A percentile compares a stretch with the other conserved stretches of the same genome.
These are phyloP conservation scores for Aix galericulata DNA, from an alignment of 2,113 vertebrate species.

Conservation along the genomic window DNA sequence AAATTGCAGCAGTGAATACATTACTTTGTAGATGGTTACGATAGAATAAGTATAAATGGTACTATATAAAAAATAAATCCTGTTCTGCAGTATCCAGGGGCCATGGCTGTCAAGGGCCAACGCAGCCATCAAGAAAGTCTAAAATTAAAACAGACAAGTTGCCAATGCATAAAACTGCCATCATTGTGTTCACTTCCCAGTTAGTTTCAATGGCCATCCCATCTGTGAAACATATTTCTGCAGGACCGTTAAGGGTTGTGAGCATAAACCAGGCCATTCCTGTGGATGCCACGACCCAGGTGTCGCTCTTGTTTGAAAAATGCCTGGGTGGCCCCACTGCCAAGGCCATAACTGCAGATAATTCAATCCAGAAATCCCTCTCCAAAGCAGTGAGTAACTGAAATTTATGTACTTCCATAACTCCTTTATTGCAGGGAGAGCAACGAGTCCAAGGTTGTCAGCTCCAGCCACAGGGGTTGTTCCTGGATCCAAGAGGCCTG, in stretches of 20 bases:
- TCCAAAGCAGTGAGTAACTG: conserved; percentile 43
- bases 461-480: conserved; percentile 34
- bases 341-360: conserved; percentile 33
- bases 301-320: conserved; percentile 55
- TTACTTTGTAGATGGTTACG: background rate
- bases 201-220: conserved; percentile 63
- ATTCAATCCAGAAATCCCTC: conserved; percentile 37
- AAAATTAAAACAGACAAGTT: conserved; percentile 69
- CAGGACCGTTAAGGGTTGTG: conserved; percentile 47
- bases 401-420: conserved; percentile 39
- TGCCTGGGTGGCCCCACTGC: conserved; percentile 21
- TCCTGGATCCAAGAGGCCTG: conserved; percentile 36
- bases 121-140: conserved; percentile 55
- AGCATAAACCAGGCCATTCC: background rate
- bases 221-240: conserved; percentile 71
- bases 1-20: background rate
- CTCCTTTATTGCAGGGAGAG: background rate
- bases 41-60: background rate
- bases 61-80: background rate
- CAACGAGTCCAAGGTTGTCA: conserved; percentile 9
- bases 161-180: conserved; percentile 65
- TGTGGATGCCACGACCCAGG: conserved; percentile 38
- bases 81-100: conserved; percentile 17
- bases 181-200: conserved; percentile 45
- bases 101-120: conserved; percentile 53